Base-by-base conservation (phyloP, 2,113 vertebrate genomes). In the Otocyon megalotis region DNA sequence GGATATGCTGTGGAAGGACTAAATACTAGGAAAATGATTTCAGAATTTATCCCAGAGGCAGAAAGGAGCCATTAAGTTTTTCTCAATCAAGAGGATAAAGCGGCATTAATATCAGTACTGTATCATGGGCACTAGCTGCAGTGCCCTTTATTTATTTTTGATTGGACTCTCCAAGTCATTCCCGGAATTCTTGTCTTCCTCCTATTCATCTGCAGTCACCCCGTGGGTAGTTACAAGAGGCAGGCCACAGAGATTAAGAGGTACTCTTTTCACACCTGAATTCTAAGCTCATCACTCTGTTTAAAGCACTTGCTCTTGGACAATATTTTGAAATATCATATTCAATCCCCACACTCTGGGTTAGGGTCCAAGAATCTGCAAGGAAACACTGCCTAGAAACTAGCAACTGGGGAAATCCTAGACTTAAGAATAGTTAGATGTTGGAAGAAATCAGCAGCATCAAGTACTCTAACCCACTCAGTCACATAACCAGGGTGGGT, bases 101-200 rank as follows among this genome's bases (percentile, higher is more conserved):
- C 35, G 30, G 48, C 35, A 63, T 82, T 60, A 69, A 54, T 8
- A 13, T 48, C 17, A 54, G 19, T 65, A 63, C 24, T 54, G 7
- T 60, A 32, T 69, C 62, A 58, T 6, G 5, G n/a, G 24, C 37
- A 86, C 20, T 30, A 48, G 50, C 8, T 60, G 16, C 26, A 53
- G 10, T 26, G 67, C 17, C 77, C 69, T 87, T 60, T n/a, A 30
- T 22, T 80, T 71, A 85, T 76, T 82, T 53, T 62, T 80, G 16
- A 77, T 8, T 50, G 58, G 43, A 35, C 14, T 65, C 74, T 77
- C 35, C 24, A 69, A 85, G 50, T 24, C 80, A 37, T 20, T 74
- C 53, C 77, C 83, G 94, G 79, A 95, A 92, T 76, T 79, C 96
- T 30, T 53, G n/a, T 58, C 28, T 28, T 76, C 22, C 26, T 50